Base-by-base conservation (phyloP, 1,140 invertebrate genomes). In the Diuraphis noxia region DNA sequence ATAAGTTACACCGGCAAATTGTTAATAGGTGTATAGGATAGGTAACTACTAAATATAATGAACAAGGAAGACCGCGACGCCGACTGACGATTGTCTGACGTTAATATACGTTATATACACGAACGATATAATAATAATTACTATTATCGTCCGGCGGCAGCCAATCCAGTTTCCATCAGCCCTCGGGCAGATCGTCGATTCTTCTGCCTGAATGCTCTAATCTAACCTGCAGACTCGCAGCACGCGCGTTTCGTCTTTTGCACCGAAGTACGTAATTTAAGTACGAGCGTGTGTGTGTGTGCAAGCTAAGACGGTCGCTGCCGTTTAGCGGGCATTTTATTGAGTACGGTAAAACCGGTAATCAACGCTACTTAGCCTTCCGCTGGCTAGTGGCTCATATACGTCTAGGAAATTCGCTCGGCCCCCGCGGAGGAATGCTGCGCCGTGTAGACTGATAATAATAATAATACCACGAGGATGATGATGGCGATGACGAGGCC, bases 261-360 rank as follows among this genome's bases (percentile, higher is more conserved):
- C 40, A 25, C 25, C 21, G 30, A n/a, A 56, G 25, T 56, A 17
- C 10, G 30, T n/a, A n/a, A 63, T 63, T 63, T 63, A 63, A 63
- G 56, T 63, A 63, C 56, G 30, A 17, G 13, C n/a, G n/a, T n/a
- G 30, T n/a, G 3, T 17, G 56, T n/a, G 30, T n/a, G 30, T 0
- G 56, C 6, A 13, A n/a, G 13, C 30, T 17, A n/a, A 34, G 56
- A 72, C n/a, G 56, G 34, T 13, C 30, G 30, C 56, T n/a, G 13
- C 56, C 56, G 81, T 82, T 82, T 82, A 38, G 81, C 81, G 81
- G 81, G 81, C 81, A 30, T 82, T 82, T 82, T 41, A 82, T 41
- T 41, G 36, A 38, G 81, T 41, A 82, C 81, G 81, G 81, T 41
- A 41, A 82, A 82, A 82, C 81, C 81, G 81, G 81, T 82, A 82